These are phyloP conservation scores for Diachasmimorpha longicaudata DNA, from an alignment of 1,140 invertebrate species.

Conservation along the genomic window DNA sequence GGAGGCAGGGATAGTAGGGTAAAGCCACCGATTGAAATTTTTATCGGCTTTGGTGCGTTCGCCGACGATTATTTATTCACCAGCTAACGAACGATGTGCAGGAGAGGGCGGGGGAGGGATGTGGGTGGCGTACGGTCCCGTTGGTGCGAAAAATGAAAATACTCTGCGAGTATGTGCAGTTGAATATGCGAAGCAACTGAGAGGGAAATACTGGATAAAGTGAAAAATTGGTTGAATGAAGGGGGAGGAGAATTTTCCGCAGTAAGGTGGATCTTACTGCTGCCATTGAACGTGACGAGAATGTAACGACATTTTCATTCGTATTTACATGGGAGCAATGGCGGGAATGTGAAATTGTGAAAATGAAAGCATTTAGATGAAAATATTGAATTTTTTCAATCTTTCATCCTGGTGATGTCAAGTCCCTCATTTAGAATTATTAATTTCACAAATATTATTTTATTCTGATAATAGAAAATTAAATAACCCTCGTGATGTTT, in stretches of 20 bases:
- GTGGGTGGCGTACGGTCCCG: not conserved
- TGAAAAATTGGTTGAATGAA: slow-evolving; percentile 6
- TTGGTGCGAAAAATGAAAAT: slow-evolving; percentile 29
- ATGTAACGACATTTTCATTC: not conserved
- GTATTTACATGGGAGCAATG: not conserved
- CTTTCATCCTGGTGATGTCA: no score
- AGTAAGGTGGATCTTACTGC: not conserved
- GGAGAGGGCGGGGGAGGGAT: no score
- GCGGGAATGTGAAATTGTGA: not conserved
- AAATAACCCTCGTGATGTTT: no score
- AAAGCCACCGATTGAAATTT: slow-evolving; percentile 56
- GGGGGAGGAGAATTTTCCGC: not conserved
- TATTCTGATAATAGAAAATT: no score
- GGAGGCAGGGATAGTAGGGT: slow-evolving; percentile 13
- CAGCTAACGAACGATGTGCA: slow-evolving; percentile 29
- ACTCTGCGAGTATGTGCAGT: not conserved
- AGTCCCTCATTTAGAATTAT: no score
- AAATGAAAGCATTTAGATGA: no score
- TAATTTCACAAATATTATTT: no score
- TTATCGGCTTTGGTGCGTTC: slow-evolving; percentile 46
- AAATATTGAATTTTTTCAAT: no score
- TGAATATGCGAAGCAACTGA: slow-evolving; percentile 7
- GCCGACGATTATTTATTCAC: slow-evolving; percentile 52
- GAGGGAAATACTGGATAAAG: not conserved
- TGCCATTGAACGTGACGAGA: not conserved